phyloP scores from a whole-genome alignment of 92 coral and sea anemone genomes.

The Actinernus sp. region DNA sequence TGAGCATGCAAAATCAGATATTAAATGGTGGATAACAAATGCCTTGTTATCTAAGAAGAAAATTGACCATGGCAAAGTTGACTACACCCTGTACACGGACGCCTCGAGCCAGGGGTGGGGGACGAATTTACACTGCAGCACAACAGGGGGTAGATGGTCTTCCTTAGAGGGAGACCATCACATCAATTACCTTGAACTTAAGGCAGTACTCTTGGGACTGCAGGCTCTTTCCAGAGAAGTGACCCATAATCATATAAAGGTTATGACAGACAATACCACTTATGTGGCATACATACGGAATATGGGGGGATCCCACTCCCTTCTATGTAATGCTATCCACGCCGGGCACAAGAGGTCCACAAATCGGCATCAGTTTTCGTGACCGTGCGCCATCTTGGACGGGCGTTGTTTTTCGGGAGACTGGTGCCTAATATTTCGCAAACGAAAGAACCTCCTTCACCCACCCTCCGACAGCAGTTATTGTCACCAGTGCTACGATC shows the following conservation, averaged over 20 bases:
- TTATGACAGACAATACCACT: constrained; percentile 25
- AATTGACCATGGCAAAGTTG: constrained; percentile 23
- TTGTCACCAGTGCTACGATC: too few species aligned
- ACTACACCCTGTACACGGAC: constrained; percentile 21
- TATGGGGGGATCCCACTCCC: constrained; percentile 60
- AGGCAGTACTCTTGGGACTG: constrained; percentile 22
- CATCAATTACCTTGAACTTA: constrained; percentile 35
- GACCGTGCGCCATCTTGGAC: too few species aligned
- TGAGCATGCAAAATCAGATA: constrained; percentile 7
- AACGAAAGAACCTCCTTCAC: too few species aligned
- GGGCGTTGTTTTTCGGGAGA: too few species aligned
- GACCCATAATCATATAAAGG: background rate
- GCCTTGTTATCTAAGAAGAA: constrained; percentile 4
- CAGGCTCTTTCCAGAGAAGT: constrained; percentile 2
- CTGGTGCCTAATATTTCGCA: too few species aligned
- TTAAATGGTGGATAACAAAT: constrained; percentile 14
- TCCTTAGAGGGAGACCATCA: constrained; percentile 8
- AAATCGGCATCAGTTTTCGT: too few species aligned
- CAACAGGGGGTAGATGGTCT: constrained; percentile 59
- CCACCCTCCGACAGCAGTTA: too few species aligned
- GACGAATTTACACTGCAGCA: constrained; percentile 7
- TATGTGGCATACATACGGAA: constrained; percentile 38
- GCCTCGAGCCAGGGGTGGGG: constrained; percentile 58
- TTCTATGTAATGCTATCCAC: constrained; percentile 2
- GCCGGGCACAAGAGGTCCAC: too few species aligned